These are phyloP conservation scores for Megaceryle torquata DNA, from an alignment of 2,113 vertebrate genomes.

Conservation along the genomic window DNA sequence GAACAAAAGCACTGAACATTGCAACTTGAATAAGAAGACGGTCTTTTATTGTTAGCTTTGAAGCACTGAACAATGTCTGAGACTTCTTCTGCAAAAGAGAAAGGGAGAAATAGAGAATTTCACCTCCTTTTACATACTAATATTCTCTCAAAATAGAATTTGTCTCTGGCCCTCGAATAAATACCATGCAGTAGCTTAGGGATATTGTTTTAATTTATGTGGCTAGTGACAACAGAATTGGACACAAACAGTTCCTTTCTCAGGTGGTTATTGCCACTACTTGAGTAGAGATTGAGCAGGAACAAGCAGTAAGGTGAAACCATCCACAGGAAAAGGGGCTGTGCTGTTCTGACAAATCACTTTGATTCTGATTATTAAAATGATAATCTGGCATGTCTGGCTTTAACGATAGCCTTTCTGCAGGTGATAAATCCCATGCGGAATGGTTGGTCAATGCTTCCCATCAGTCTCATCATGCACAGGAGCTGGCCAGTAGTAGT, in stretches of 20 bases:
- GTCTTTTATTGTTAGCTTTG: conserved; percentile 52
- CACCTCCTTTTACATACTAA: conserved; percentile 62
- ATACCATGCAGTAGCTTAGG: conserved; percentile 3
- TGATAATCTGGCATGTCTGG: neutral
- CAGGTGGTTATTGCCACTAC: neutral
- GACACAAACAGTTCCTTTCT: neutral
- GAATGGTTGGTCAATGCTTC: neutral
- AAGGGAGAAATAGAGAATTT: conserved; percentile 23
- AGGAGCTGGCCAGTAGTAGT: neutral
- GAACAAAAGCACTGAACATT: conserved; percentile 44
- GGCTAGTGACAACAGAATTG: neutral
- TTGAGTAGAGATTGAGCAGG: neutral
- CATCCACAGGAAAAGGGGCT: neutral
- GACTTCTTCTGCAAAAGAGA: conserved; percentile 37
- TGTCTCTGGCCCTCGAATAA: neutral
- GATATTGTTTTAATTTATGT: conserved; percentile 55
- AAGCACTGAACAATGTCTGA: conserved; percentile 38
- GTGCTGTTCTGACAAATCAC: neutral
- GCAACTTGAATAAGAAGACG: conserved; percentile 35
- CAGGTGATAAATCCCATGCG: neutral
- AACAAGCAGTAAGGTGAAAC: neutral
- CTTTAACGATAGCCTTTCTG: neutral
- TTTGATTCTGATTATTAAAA: conserved; percentile 29
- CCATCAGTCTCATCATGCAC: neutral
- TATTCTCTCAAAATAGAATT: conserved; percentile 62